Evolutionary conservation across 2,888 invertebrate genomes (phyloP).

Genomic region (Monoplex corrugatus): DNA sequence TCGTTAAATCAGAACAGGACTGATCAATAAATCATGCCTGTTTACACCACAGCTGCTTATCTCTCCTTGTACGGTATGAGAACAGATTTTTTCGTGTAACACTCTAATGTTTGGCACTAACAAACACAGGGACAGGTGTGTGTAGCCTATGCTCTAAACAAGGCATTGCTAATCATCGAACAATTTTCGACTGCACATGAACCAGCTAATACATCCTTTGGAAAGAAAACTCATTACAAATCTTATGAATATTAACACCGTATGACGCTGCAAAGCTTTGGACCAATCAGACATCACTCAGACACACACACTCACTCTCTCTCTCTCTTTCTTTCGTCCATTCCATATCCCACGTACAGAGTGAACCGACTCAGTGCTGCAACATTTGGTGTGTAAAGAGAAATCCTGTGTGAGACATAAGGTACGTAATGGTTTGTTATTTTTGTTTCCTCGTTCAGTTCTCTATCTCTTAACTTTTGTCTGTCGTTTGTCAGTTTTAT

Average conservation of each 20-base stretch:
- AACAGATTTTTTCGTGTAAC: no score
- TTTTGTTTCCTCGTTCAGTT: background rate
- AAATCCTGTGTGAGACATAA: background rate
- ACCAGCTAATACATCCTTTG: background rate
- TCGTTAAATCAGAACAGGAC: no score
- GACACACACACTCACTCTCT: no score
- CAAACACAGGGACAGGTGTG: no score
- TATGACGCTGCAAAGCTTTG: constrained; percentile 35
- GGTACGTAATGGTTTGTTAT: background rate
- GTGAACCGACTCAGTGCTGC: constrained; percentile 12
- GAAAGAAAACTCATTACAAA: background rate
- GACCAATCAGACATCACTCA: constrained; percentile 41
- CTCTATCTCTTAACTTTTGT: background rate
- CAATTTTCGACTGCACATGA: background rate
- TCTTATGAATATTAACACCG: constrained; percentile 46
- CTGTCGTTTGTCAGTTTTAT: background rate
- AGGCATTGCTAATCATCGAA: background rate
- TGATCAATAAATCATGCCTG: no score
- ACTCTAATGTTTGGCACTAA: no score
- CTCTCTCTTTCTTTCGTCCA: background rate
- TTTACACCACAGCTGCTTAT: no score
- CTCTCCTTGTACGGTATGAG: no score
- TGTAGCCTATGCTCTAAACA: background rate
- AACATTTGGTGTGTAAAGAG: background rate
- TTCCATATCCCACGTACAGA: background rate